Conservation (phyloP, 2,797 vertebrate species). For the Enteromius viviparus region DNA sequence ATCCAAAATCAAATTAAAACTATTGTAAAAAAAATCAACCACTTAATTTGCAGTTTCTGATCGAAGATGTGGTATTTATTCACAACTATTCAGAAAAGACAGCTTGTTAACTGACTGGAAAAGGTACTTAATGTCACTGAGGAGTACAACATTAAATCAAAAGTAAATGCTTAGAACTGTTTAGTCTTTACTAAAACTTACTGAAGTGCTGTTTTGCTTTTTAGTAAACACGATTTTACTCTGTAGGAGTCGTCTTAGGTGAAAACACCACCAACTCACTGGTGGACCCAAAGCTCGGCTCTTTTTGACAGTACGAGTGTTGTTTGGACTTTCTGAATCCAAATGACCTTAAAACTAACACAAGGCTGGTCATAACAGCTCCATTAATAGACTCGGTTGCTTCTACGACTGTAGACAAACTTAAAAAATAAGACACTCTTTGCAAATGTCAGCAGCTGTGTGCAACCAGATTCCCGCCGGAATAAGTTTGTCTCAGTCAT, state of each 20-base stretch:
- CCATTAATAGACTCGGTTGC: conserved; percentile 1
- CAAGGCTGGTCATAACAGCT: conserved; percentile 11
- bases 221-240: conserved; percentile 46
- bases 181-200: conserved; percentile 7
- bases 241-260: conserved; percentile 20
- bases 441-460: conserved; percentile 1
- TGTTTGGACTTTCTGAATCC: conserved; percentile 35
- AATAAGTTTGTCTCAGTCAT: conserved; percentile 6
- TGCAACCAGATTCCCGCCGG: background rate
- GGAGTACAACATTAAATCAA: background rate
- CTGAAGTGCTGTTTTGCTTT: conserved; percentile 33
- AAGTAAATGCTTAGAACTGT: conserved; percentile 20
- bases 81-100: background rate
- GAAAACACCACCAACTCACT: background rate
- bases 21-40: background rate
- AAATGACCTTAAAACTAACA: conserved; percentile 36
- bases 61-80: background rate
- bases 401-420: background rate
- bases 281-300: background rate
- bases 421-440: background rate
- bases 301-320: conserved; percentile 3
- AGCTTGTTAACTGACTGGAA: background rate
- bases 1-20: background rate
- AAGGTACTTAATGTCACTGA: background rate
- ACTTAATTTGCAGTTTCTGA: background rate